These are phyloP conservation scores for Chlorospingus flavigularis DNA, from an alignment of 2,797 vertebrate genomes.

Conservation along the genomic window DNA sequence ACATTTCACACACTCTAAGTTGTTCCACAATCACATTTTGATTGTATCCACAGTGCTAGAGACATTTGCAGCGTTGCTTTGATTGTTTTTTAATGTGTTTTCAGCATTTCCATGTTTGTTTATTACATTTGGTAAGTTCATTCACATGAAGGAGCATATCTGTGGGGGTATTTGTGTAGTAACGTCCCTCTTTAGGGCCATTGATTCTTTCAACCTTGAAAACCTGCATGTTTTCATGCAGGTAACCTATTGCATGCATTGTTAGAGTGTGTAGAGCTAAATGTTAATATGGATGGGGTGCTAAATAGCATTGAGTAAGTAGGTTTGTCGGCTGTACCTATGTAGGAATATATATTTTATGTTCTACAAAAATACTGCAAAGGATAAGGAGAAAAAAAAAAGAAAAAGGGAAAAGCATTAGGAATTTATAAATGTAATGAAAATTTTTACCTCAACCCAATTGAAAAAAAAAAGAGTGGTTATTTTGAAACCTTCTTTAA, in stretches of 20 bases:
- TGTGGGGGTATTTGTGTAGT: background rate
- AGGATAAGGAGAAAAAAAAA: background rate
- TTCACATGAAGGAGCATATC: rapidly evolving
- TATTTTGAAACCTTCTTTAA: background rate
- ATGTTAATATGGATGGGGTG: background rate
- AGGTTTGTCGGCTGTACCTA: background rate
- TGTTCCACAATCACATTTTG: background rate
- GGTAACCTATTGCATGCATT: background rate
- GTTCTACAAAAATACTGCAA: background rate
- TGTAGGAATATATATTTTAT: background rate
- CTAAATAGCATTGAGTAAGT: background rate
- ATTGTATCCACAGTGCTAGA: background rate
- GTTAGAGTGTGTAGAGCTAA: background rate
- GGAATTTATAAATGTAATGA: background rate
- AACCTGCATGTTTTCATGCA: background rate
- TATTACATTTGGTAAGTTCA: background rate
- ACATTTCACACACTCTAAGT: background rate
- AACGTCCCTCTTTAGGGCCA: background rate
- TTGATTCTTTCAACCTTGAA: background rate
- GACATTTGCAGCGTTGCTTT: background rate
- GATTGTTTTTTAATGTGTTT: background rate
- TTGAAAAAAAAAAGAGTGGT: background rate
- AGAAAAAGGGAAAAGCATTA: background rate
- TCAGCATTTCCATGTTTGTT: background rate
- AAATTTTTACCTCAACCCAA: background rate